These are phyloP conservation scores for Chlorocebus sabaeus DNA, from an alignment of 2,113 vertebrate species.

Conservation along the genomic window DNA sequence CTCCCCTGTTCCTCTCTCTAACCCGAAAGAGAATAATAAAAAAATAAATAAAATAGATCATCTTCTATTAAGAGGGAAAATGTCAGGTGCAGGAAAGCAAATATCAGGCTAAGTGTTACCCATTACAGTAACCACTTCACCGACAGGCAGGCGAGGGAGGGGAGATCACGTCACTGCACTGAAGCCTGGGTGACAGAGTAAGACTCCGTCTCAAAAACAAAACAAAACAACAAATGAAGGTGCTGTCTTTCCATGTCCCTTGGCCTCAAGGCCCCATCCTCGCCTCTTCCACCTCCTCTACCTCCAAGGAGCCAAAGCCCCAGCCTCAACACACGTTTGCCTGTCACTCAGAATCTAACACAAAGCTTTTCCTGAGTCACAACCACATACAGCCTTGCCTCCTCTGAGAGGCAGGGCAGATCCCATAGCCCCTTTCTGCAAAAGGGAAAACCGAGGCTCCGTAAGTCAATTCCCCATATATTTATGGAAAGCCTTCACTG, in stretches of 20 bases:
- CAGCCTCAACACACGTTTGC: not conserved
- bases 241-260: not conserved
- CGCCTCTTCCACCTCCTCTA: not conserved
- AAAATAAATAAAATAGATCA: too few relatives aligned
- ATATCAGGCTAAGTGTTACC: too few relatives aligned
- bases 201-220: too few relatives aligned
- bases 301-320: not conserved
- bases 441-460: conserved; percentile 27
- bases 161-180: fast-evolving
- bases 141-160: too few relatives aligned
- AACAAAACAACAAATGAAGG: not conserved
- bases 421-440: not conserved
- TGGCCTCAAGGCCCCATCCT: not conserved
- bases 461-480: not conserved
- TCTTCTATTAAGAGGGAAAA: too few relatives aligned
- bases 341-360: not conserved
- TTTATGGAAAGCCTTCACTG: not conserved
- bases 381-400: not conserved
- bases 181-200: too few relatives aligned
- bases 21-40: too few relatives aligned
- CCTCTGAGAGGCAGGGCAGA: not conserved
- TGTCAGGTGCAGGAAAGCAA: too few relatives aligned
- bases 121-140: too few relatives aligned
- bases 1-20: too few relatives aligned
- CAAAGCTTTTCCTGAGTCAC: not conserved